Evolutionary conservation across 2,888 invertebrate species (phyloP), one percentile per base, ranked within the genome.

Genomic region (Cynaeus angustus): DNA sequence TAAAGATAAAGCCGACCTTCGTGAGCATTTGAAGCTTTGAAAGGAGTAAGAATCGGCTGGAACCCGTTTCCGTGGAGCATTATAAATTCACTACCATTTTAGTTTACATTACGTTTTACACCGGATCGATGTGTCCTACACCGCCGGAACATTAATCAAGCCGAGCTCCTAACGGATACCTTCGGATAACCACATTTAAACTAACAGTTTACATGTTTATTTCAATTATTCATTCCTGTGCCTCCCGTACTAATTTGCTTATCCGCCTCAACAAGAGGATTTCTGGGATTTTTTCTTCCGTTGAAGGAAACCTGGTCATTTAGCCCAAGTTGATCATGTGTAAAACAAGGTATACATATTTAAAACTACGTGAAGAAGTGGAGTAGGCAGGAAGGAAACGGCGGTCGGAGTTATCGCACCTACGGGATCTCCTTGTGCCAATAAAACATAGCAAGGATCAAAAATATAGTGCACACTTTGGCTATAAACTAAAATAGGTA

Each of bases 391-490:
- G 65, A 68, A 66, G 52, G 71, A 74, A 75, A 68, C 74, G 72
- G 70, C 69, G 72, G 72, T 67, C 71, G 71, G 78, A 80, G 75
- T 82, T 83, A 83, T 82, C 78, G 79, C 75, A 80, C 83, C 82
- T 80, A 70, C 73, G 83, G 80, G 83, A 82, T 72, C 74, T 74
- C 69, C 74, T 73, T 72, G 59, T 71, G 74, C 81, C 82, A 81
- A 83, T 83, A 83, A 83, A 83, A 82, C 81, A 81, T 80, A 78
- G 77, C 79, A 77, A 78, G 79, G 79, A 81, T 80, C 81, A 80
- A 78, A 81, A 82, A 82, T 82, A 81, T 80, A 81, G 80, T 76
- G 78, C 77, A 72, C 78, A 79, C 77, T 78, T 78, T 75, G 75
- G 77, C 81, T 75, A 80, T 82, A 82, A 82, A 82, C 79, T 81